Evolutionary conservation across 2,797 vertebrate species (phyloP).

Genomic region (Anas flavirostris): DNA sequence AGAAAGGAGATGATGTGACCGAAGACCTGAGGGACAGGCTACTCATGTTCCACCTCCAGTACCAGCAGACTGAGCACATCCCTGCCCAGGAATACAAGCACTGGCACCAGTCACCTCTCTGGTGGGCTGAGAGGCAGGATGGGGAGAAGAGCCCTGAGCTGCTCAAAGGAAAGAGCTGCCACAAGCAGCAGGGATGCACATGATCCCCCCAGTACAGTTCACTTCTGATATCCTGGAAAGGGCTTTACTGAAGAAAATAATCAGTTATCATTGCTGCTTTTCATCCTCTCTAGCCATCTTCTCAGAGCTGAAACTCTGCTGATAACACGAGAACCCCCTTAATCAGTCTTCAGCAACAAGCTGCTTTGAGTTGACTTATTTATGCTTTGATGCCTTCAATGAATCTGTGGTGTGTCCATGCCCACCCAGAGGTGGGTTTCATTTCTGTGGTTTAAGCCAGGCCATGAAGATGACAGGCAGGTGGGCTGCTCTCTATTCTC

Average conservation of each 20-base stretch:
- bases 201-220: background rate
- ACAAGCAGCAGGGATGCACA: background rate
- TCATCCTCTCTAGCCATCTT: background rate
- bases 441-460: background rate
- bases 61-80: background rate
- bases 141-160: background rate
- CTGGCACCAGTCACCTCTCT: background rate
- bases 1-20: background rate
- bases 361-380: background rate
- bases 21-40: background rate
- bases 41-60: background rate
- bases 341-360: slow-evolving; percentile 28
- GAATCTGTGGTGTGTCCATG: background rate
- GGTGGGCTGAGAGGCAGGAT: background rate
- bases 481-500: background rate
- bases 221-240: background rate
- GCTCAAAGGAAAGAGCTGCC: background rate
- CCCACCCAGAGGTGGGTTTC: background rate
- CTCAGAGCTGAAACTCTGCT: slow-evolving; percentile 44
- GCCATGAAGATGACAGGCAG: background rate
- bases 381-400: slow-evolving; percentile 35
- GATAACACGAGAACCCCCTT: slow-evolving; percentile 44
- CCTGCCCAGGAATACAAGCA: background rate
- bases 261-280: slow-evolving; percentile 45
- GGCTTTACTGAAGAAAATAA: background rate